Base-by-base conservation (phyloP, 2,797 vertebrate genomes). In the Mallotus villosus region DNA sequence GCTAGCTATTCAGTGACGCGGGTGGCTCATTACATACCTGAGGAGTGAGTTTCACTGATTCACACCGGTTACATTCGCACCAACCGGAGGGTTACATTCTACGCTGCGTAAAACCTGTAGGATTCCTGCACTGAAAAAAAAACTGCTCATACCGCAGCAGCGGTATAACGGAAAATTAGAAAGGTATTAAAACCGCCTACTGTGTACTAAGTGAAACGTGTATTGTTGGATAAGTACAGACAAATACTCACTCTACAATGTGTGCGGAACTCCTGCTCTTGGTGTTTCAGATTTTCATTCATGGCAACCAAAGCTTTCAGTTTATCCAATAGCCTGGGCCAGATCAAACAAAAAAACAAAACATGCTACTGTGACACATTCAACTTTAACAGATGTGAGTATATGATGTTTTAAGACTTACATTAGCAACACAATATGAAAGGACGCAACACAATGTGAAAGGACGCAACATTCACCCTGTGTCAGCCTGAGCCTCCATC, bases 251-350 rank as follows among this genome's bases (percentile, higher is more conserved):
- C 97, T 70, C 94, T 94, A 84, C 98, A 99, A 70, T 99, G 96
- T 19, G 94, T 89, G 75, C 96, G 95, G 83, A 99, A 99, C 64
- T 96, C 94, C 78, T 96, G 96, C 77, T 99, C 98, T 83, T 99
- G 97, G 70, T 92, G 92, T 87, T 97, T 99, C 37, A 99, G 92
- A 81, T 89, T 96, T 82, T 98, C 97, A 71, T 98, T 99, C 94
- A 96, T 96, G 16, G 94, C 93, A 37, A 99, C 97, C 72, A 99
- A 88, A 2, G 92, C 90, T 76, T 92, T 92, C 62, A 99, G 91
- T 81, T 92, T 96, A 87, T 96, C 95, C 27, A 99, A 91, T 71
- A 95, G 8, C 63, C 96, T 98, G 87, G 70, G 65, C 37, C 12
- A 22, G 6, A 49, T 24, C 16, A 77, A 2, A 71, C 24, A 63